Base-by-base conservation (phyloP, 2,113 vertebrate species). In the Eonycteris spelaea region DNA sequence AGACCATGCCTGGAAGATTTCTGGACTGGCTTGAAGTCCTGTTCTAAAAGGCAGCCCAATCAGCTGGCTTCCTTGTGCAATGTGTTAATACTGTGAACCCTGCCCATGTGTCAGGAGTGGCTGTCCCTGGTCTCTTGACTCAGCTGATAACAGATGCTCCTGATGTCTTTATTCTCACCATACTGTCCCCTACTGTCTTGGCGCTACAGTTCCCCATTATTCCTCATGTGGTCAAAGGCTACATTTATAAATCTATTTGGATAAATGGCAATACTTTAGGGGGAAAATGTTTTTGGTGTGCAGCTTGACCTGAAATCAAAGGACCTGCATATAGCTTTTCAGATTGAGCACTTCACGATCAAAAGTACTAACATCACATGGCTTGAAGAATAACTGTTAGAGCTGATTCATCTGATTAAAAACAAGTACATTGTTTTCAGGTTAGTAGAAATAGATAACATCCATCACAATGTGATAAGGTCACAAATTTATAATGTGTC, bases 31-130 rank as follows among this genome's bases (percentile, higher is more conserved):
- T 93, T 63, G 91, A 95, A 96, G 98, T 97, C 91, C 73, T 88
- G 18, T 96, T 71, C 89, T 95, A 97, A 96, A 91, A 90, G 22
- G 80, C 90, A 96, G 86, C 90, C 94, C 95, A 67, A 82, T 98
- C 96, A 97, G 97, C 98, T 97, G 98, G 96, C 97, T 97, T 96
- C 97, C 97, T 96, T 94, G 97, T 98, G 98, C 98, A 98, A 96
- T 95, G 95, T 97, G 93, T 98, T 95, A 91, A 98, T 51, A 97
- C 98, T 98, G 96, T 98, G 98, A 98, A 96, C 95, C 98, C 86
- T 96, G 70, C 51, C 94, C 35, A 0, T 6, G 0, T 8, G 85
- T 86, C 78, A 45, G 94, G 90, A 86, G 83, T 51, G 68, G 63
- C 94, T 68, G 24, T 53, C 86, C 90, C 57, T n/a, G 63, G 55